These are phyloP conservation scores for Ailuropoda melanoleuca DNA, from an alignment of 2,113 vertebrate genomes.

Conservation along the genomic window DNA sequence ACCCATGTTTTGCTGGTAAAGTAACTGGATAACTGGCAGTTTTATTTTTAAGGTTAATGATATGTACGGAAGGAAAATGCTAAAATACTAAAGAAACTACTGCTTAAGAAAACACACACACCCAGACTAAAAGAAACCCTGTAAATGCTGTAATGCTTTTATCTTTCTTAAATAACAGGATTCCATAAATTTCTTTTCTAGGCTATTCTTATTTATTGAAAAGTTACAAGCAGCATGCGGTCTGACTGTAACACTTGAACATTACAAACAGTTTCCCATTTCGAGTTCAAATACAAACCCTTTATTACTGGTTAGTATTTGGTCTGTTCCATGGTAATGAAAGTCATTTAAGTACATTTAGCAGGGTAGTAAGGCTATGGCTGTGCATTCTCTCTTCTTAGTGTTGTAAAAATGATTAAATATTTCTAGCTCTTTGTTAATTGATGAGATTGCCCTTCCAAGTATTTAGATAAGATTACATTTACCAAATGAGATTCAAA, in stretches of 20 bases:
- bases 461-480: background rate
- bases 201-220: constrained; percentile 1
- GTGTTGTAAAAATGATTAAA: constrained; percentile 39
- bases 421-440: constrained; percentile 37
- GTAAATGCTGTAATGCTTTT: background rate
- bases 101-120: background rate
- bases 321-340: background rate
- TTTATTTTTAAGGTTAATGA: background rate
- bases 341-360: background rate
- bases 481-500: constrained; percentile 32
- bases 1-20: background rate
- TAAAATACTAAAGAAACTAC: background rate
- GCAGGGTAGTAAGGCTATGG: background rate
- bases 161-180: background rate
- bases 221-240: background rate
- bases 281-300: background rate
- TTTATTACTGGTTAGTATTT: background rate
- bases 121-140: background rate
- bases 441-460: background rate
- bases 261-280: constrained; percentile 11
- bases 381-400: background rate
- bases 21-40: background rate
- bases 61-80: background rate
- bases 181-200: background rate
- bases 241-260: background rate